Base-by-base conservation (phyloP, 2,888 invertebrate genomes). In the Apeira syringaria region DNA sequence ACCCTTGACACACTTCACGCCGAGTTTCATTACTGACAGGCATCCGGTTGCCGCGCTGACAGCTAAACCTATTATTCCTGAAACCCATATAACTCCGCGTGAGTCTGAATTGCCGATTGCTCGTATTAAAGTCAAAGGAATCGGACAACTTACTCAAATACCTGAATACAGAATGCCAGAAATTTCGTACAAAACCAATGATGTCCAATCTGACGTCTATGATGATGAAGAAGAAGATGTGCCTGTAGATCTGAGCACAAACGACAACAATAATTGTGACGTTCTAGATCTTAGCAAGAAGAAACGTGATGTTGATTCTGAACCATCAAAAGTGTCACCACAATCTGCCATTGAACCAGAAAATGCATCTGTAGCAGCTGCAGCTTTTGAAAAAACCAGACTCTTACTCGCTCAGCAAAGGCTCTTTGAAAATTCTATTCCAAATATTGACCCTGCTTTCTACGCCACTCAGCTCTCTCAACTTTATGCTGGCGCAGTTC, bases 231-330 rank as follows among this genome's bases (percentile, higher is more conserved):
- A 90, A 42, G 91, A 90, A 44, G 91, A 88, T 43, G 75, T 91
- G 12, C 93, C 95, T 0, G 91, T 96, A 38, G 95, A 96, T 76
- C 87, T 95, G 13, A 94, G 94, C 49, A 94, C 94, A 80, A 83
- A 74, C 55, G 90, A 87, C 36, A 84, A 83, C 34, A 84, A 81
- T 44, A 83, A 80, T 51, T 88, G 87, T 52, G 94, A 95, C 74
- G 96, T 94, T 2, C 87, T 97, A 29, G 97, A 97, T 82, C 91
- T 97, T 50, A 96, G 96, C 71, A 95, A 95, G 69, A 96, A 96
- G 79, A 93, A 92, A 74, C 80, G 75, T 34, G 82, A 79, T 41
- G 60, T 61, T 1, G 85, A 87, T 37, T 68, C 72, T 31, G 79
- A 84, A 11, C 82, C 83, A 37, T 70, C 77, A 1, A 83, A 82